phyloP scores from a whole-genome alignment of 2,797 vertebrate species.

The Eulemur coronatus region DNA sequence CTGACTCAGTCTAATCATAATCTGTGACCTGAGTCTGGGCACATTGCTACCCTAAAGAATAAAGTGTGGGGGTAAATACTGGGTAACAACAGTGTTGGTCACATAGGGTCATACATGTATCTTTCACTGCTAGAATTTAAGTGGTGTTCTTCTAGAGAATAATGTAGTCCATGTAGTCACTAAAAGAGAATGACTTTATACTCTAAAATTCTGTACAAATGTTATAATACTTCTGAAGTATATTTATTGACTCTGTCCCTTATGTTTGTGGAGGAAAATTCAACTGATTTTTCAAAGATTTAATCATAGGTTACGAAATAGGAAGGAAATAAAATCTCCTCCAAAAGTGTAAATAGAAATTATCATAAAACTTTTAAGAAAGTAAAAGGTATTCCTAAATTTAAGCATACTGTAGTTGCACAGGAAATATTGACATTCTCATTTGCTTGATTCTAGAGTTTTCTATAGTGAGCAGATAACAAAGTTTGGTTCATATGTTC shows the following conservation, averaged over 20 bases:
- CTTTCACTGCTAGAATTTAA: not conserved
- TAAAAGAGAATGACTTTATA: not conserved
- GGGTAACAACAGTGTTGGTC: not conserved
- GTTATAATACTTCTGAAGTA: not conserved
- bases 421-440: not conserved
- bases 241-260: not conserved
- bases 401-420: not conserved
- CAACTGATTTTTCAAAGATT: not conserved
- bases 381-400: not conserved
- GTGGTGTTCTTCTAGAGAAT: not conserved
- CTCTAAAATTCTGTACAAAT: not conserved
- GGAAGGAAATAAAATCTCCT: not conserved
- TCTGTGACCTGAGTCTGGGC: not conserved
- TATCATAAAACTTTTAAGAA: not conserved
- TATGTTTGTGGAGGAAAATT: not conserved
- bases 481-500: not conserved
- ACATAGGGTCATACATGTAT: not conserved
- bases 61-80: not conserved
- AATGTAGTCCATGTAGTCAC: not conserved
- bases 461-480: not conserved
- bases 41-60: not conserved
- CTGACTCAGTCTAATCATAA: not conserved
- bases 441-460: not conserved
- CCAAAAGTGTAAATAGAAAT: not conserved
- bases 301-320: not conserved